Evolutionary conservation across 2,888 invertebrate genomes (phyloP).

Genomic region (Brachyopa scutellaris): DNA sequence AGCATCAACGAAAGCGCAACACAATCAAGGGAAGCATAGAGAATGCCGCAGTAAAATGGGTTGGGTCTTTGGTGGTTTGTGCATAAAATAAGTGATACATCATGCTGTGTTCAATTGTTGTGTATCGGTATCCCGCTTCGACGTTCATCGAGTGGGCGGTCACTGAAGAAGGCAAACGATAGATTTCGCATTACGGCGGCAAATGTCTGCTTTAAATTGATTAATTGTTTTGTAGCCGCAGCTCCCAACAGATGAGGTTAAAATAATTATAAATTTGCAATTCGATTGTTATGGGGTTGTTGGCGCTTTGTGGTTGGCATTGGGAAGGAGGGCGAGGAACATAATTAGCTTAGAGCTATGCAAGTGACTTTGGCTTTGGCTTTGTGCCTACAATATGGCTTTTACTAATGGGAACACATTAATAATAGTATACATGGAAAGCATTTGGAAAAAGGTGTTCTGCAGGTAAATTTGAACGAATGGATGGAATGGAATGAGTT

Average conservation of each 20-base stretch:
- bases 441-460: too few relatives aligned
- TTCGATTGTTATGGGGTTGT: slow-evolving; percentile 29
- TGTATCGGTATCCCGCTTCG: too few relatives aligned
- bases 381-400: too few relatives aligned
- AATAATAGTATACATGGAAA: too few relatives aligned
- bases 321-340: too few relatives aligned
- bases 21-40: slow-evolving; percentile 11
- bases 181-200: slow-evolving; percentile 31
- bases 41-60: slow-evolving; percentile 38
- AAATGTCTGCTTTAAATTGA: slow-evolving; percentile 15
- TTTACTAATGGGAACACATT: too few relatives aligned
- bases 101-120: slow-evolving; percentile 32
- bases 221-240: slow-evolving; percentile 35
- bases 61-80: slow-evolving; percentile 69
- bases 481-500: too few relatives aligned
- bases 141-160: slow-evolving; percentile 36
- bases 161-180: slow-evolving; percentile 22
- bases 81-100: slow-evolving; percentile 68
- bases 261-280: slow-evolving; percentile 63
- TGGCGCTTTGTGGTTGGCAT: not conserved
- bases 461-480: too few relatives aligned
- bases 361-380: too few relatives aligned
- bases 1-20: not conserved
- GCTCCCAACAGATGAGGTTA: slow-evolving; percentile 49
- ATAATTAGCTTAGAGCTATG: too few relatives aligned